These are phyloP conservation scores for Pseudomyrmex pallidus DNA, from an alignment of 1,140 invertebrate genomes.

Conservation along the genomic window DNA sequence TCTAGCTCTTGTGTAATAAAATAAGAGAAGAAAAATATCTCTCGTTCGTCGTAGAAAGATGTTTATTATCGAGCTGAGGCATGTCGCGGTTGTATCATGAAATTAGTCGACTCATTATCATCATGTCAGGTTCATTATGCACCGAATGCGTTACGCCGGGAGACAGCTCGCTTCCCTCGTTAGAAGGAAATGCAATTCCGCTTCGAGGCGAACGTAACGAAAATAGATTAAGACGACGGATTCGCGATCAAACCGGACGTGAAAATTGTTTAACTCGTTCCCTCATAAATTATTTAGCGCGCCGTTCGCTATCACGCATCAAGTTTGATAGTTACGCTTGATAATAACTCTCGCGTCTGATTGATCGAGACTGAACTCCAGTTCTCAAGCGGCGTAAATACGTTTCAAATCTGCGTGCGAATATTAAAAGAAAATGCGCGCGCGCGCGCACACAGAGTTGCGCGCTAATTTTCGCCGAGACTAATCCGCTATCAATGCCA, in stretches of 20 bases:
- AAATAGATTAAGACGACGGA: constrained; percentile 61
- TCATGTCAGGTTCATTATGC: constrained; percentile 71
- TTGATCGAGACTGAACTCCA: neutral
- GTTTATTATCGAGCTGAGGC: neutral
- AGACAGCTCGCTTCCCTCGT: constrained; percentile 42
- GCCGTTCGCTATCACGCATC: constrained; percentile 64
- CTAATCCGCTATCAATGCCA: neutral
- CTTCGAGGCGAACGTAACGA: constrained; percentile 52
- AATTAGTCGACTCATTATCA: constrained; percentile 71
- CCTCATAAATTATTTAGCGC: constrained; percentile 72
- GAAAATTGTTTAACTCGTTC: constrained; percentile 73
- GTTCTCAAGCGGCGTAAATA: constrained; percentile 30
- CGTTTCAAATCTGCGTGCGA: constrained; percentile 22
- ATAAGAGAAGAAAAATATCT: neutral
- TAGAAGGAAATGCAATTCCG: constrained; percentile 51
- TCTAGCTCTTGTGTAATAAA: constrained; percentile 2
- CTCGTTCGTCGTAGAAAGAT: neutral
- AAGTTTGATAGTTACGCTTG: constrained; percentile 61
- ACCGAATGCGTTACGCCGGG: constrained; percentile 35
- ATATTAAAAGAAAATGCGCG: constrained; percentile 12
- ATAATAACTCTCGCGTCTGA: constrained; percentile 53
- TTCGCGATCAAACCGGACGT: constrained; percentile 65
- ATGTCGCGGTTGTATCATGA: constrained; percentile 38
- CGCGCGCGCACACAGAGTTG: neutral
- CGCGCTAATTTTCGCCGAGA: constrained; percentile 14